Percentiles rank a stretch among this genome's conserved stretches.
Evolutionary conservation across 2,797 vertebrate species (phyloP).

Genomic region (Takifugu ocellatus): DNA sequence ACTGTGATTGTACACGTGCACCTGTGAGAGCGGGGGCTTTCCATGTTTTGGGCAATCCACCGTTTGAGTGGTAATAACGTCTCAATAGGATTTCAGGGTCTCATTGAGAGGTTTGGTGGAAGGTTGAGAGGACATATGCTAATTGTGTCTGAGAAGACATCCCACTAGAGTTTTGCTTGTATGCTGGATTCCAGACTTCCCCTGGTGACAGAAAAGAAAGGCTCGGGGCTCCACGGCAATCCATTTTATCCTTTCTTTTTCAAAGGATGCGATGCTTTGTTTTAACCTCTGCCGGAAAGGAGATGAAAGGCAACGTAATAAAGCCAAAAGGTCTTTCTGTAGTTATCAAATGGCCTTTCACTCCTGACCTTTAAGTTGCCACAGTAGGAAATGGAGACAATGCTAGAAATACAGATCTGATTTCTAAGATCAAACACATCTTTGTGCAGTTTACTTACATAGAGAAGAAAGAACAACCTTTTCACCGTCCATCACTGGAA

Average conservation of each 20-base stretch:
- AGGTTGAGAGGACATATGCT: conserved; percentile 72
- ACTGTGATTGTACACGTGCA: conserved; percentile 37
- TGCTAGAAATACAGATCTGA: conserved; percentile 73
- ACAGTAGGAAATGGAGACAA: conserved; percentile 76
- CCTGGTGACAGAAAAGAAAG: conserved; percentile 50
- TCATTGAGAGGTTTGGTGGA: conserved; percentile 61
- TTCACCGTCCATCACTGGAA: conserved; percentile 55
- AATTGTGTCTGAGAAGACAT: conserved; percentile 58
- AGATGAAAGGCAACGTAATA: conserved; percentile 78
- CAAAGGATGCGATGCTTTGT: conserved; percentile 73
- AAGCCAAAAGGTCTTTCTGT: conserved; percentile 76
- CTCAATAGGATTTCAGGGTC: conserved; percentile 64
- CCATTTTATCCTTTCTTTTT: conserved; percentile 69
- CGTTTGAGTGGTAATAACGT: conserved; percentile 68
- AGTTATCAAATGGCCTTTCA: conserved; percentile 81
- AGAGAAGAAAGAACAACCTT: conserved; percentile 68
- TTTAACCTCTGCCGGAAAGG: conserved; percentile 72
- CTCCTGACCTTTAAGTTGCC: conserved; percentile 83
- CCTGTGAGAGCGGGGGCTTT: conserved; percentile 34
- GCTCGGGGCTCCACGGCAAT: conserved; percentile 64
- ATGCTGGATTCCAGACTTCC: conserved; percentile 59
- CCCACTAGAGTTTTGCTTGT: conserved; percentile 58
- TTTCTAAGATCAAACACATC: conserved; percentile 76
- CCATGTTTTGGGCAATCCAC: conserved; percentile 57
- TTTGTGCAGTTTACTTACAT: conserved; percentile 68